These are phyloP conservation scores for Agrypnia vestita DNA, from an alignment of 1,140 invertebrate species.

Conservation along the genomic window DNA sequence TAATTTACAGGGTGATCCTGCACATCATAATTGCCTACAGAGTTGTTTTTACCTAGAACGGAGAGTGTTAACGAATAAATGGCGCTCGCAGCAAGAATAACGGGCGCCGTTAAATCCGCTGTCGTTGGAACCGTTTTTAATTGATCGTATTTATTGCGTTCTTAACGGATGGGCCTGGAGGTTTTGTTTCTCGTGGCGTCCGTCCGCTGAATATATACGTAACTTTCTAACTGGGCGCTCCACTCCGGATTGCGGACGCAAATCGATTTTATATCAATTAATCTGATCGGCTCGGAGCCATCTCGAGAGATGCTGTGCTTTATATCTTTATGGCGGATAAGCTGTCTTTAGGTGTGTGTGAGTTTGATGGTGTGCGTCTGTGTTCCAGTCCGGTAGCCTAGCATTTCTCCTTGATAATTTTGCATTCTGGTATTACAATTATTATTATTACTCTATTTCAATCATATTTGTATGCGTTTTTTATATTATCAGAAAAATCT, in stretches of 20 bases:
- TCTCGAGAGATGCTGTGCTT: slow-evolving; percentile 23
- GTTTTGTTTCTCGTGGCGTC: slow-evolving; percentile 49
- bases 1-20: too few relatives aligned
- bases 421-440: too few relatives aligned
- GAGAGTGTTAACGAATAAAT: neutral
- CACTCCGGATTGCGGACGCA: slow-evolving; percentile 46
- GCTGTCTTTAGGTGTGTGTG: too few relatives aligned
- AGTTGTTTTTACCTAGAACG: too few relatives aligned
- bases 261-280: slow-evolving; percentile 55
- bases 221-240: slow-evolving; percentile 50
- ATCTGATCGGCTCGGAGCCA: slow-evolving; percentile 36
- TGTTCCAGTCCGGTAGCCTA: too few relatives aligned
- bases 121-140: slow-evolving; percentile 41
- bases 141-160: slow-evolving; percentile 48
- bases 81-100: slow-evolving; percentile 21
- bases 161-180: slow-evolving; percentile 43
- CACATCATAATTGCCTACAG: too few relatives aligned
- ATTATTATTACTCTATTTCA: too few relatives aligned
- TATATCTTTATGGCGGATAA: neutral
- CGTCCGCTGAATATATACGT: slow-evolving; percentile 38
- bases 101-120: slow-evolving; percentile 28
- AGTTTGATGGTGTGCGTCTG: too few relatives aligned
- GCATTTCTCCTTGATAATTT: too few relatives aligned
- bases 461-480: too few relatives aligned
- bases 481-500: too few relatives aligned